Percentiles rank a stretch among this genome's conserved stretches.
These are phyloP conservation scores for Mormyrops attenuatus DNA, from an alignment of 2,797 vertebrate genomes.

Conservation along the genomic window DNA sequence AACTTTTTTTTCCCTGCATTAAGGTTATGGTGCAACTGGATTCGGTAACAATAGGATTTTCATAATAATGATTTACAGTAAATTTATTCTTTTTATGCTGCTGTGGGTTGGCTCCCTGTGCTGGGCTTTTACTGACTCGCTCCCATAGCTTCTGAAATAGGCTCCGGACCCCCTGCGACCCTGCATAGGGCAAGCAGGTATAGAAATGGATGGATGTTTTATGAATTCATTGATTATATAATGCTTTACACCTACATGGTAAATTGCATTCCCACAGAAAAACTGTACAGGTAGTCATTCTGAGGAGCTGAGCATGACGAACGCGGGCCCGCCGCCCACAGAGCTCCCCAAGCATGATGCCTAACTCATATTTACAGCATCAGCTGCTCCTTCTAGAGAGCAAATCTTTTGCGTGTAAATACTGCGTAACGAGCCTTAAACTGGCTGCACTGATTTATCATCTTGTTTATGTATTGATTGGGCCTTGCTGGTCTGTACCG, in stretches of 20 bases:
- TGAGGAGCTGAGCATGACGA: background rate
- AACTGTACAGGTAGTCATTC: background rate
- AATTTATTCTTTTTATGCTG: background rate
- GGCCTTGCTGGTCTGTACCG: background rate
- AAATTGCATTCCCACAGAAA: background rate
- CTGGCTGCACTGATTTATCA: background rate
- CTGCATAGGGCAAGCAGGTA: background rate
- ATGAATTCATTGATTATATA: background rate
- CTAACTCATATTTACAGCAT: background rate
- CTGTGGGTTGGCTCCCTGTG: background rate
- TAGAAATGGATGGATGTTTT: background rate
- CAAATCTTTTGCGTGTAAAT: slow-evolving; percentile 4
- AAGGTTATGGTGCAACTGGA: slow-evolving; percentile 33
- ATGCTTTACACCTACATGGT: background rate
- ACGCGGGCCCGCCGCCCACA: background rate
- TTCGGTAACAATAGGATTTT: slow-evolving; percentile 24
- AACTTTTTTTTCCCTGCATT: slow-evolving; percentile 45
- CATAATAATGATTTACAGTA: background rate
- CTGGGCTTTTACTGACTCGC: background rate
- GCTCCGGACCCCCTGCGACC: background rate
- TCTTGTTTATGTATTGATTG: background rate
- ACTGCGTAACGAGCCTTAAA: background rate
- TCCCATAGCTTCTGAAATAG: background rate
- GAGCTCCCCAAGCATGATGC: background rate
- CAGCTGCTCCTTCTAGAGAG: background rate